Evolutionary conservation across 2,888 invertebrate genomes (phyloP), one percentile per base, ranked within the genome.

Genomic region (Cerceris ruficornis): DNA sequence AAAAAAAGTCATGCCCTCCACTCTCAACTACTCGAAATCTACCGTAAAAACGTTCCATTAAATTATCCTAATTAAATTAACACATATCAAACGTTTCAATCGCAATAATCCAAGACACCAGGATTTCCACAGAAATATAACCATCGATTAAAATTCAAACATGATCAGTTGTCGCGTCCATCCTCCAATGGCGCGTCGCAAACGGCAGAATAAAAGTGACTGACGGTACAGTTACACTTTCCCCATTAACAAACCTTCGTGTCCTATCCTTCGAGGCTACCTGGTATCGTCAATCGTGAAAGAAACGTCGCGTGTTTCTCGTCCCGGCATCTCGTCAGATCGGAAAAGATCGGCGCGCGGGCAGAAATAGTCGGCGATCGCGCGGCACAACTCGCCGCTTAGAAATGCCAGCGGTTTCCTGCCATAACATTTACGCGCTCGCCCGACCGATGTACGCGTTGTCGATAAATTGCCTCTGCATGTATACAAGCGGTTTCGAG

Each of bases 341-440:
- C 49, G 43, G 17, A 62, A 57, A 76, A 13, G 17, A 11, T 8
- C 39, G 41, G 14, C 15, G 41, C 46, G 43, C 54, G 60, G 50
- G 75, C 65, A 69, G 50, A 66, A 72, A 75, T 57, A 72, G 69
- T 71, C 9, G 41, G 42, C 43, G 60, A 11, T 11, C 9, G 67
- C 67, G 62, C 58, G 13, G 52, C 15, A 69, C 58, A 52, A 42
- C 14, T 41, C 14, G 52, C 28, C 60, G 69, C 58, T 73, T 76
- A 68, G 80, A 73, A 80, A 80, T 71, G 66, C 39, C 69, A 57
- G 67, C 42, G 67, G 59, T 75, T 75, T 78, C 71, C 66, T 80
- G 69, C 59, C 69, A 66, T 74, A 81, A 81, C 77, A 50, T 80
- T 80, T 80, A 74, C 74, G 76, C 68, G 73, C 70, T 73, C 65